Evolutionary conservation across 2,797 vertebrate genomes (phyloP), one percentile per base, ranked within the genome.

Genomic region (Discoglossus pictus): DNA sequence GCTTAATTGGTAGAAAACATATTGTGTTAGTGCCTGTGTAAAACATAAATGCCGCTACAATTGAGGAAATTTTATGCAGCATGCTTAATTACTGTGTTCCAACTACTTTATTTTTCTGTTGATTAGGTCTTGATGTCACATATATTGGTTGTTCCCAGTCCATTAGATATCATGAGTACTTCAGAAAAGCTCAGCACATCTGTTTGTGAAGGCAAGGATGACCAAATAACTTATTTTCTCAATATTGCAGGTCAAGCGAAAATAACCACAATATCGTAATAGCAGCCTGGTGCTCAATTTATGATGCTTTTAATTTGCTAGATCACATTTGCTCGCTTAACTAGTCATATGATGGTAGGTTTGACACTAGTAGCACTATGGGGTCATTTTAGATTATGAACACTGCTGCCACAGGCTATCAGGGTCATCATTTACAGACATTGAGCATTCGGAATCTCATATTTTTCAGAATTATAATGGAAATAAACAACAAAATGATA

Each of bases 321-420:
- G 25, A 40, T 54, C 17, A 43, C 35, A 27, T 46, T 65, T 65
- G 34, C 51, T 55, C 62, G 38, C 62, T 47, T 65, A 50, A 53
- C 40, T 25, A 38, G 59, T 39, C 18, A 48, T 35, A 47, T 61
- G 43, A 15, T 59, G 34, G 24, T 12, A 35, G 17, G 12, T 39
- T 46, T 50, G 47, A 36, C 8, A 35, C 44, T 48, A 48, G 34
- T 50, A 24, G 59, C 34, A 48, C n/a, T 40, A 61, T 50, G 15
- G 44, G 44, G 43, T 8, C 42, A 60, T 47, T 42, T 23, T 27
- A 27, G 54, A 58, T 27, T 6, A 31, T 17, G 15, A 17, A 17
- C 7, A 27, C 55, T 7, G 39, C 38, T 31, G 27, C 27, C 27
- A 31, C 27, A 31, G 27, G 27, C 27, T 31, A 31, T 31, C 27